A percentile compares a stretch with the other conserved stretches of the same genome.
phyloP scores from a whole-genome alignment of 2,113 vertebrate genomes.

The Camelus dromedarius region DNA sequence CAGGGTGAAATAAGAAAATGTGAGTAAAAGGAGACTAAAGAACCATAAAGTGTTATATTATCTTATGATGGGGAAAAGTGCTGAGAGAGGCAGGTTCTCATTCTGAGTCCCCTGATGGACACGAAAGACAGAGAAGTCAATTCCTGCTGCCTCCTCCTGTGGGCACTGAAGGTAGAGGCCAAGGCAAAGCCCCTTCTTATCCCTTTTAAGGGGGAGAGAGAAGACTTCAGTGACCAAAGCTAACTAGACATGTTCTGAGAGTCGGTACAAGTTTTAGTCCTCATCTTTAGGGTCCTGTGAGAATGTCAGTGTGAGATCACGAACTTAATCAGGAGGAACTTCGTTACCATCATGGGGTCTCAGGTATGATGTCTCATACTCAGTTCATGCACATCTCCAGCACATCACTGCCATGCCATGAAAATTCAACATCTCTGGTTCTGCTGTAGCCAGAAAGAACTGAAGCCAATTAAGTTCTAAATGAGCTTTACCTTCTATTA shows the following conservation, averaged over 20 bases:
- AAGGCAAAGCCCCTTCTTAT: not conserved
- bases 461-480: slow-evolving; percentile 44
- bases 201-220: not conserved
- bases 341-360: not conserved
- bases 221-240: not conserved
- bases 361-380: not conserved
- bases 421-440: not conserved
- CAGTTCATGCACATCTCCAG: not conserved
- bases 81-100: not conserved
- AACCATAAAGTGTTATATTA: not conserved
- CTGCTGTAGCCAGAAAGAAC: not conserved
- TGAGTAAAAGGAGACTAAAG: not conserved
- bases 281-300: not conserved
- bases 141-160: not conserved
- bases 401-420: not conserved
- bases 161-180: not conserved
- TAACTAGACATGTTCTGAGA: not conserved
- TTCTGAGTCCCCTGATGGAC: not conserved
- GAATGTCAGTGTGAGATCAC: not conserved
- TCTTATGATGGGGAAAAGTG: not conserved
- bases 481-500: slow-evolving; percentile 23
- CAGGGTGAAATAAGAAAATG: not conserved
- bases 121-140: not conserved
- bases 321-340: not conserved
- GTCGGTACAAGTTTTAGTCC: not conserved